Evolutionary conservation across 2,113 vertebrate genomes (phyloP).

Genomic region (Phalacrocorax carbo): DNA sequence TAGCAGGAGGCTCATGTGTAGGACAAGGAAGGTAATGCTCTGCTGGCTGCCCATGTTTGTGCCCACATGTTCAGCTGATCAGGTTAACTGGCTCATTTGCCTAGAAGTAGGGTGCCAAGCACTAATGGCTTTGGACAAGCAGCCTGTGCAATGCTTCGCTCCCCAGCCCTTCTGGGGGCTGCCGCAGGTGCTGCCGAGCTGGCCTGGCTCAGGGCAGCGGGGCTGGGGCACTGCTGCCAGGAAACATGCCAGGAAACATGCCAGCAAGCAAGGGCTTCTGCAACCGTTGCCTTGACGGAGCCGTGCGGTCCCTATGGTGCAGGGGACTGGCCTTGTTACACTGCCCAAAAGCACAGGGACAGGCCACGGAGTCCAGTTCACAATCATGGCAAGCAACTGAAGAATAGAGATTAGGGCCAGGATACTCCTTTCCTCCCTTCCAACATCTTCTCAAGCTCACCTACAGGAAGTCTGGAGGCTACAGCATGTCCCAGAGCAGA

Average conservation of each 20-base stretch:
- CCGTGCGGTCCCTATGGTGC: fast-evolving
- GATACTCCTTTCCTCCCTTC: neutral
- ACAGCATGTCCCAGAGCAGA: neutral
- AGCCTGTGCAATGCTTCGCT: neutral
- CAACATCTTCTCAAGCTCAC: neutral
- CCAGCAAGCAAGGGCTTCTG: neutral
- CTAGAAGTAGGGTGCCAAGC: constrained; percentile 16
- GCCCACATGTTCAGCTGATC: neutral
- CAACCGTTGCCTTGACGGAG: fast-evolving
- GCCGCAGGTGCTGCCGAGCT: neutral
- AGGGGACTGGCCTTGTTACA: neutral
- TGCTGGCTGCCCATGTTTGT: neutral
- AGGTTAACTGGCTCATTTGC: constrained; percentile 34
- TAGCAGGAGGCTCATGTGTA: neutral
- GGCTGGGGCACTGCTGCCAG: neutral
- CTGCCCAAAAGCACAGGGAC: neutral
- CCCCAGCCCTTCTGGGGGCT: neutral
- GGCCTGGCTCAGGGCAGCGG: neutral
- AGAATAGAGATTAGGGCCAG: neutral
- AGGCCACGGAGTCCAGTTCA: neutral
- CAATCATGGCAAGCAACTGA: neutral
- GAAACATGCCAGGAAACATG: fast-evolving
- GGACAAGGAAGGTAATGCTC: neutral
- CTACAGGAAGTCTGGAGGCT: neutral
- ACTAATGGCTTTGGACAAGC: constrained; percentile 26